Evolutionary conservation across 2,113 vertebrate species (phyloP), one percentile per base, ranked within the genome.

Genomic region (Natator depressus): DNA sequence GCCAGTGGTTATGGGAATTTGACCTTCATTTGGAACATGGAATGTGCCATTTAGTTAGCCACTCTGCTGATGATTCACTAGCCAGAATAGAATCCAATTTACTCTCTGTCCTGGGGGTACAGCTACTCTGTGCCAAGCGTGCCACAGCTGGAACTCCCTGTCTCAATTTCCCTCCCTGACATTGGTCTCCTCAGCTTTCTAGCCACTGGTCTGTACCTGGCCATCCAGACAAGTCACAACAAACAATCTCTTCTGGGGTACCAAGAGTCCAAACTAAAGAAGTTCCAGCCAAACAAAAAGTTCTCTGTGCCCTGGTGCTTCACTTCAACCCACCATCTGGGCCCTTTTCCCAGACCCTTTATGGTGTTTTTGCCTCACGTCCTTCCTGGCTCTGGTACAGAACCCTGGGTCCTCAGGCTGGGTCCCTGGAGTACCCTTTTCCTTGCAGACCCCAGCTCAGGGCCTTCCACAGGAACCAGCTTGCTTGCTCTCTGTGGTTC

Each of bases 41-140:
- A 85, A 79, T 29, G 87, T 20, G 93, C 49, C 38, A 93, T 51
- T 25, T 90, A 80, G 16, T 89, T 91, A 89, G 93, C 75, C 92
- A 1, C 85, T 29, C 86, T 89, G 82, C 11, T 80, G 81, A 89
- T n/a, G 16, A 35, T 78, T 42, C 90, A 31, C 35, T 89, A 54
- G 27, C 31, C 51, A 51, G 8, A 84, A 55, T 1, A 59, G 35
- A 69, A 62, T 19, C 65, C 35, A 20, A 38, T 38, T 69, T n/a
- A 69, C 7, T 69, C 35, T 69, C 35, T 69, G 65, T 69, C n/a
- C 17, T 69, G 4, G n/a, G 17, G 35, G 65, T 9, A n/a, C 10
- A 8, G 35, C 4, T 20, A 69, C 17, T 69, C 17, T 38, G 17
- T 69, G 65, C 65, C 65, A 69, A 20, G 35, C 19, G 4, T 38